These are phyloP conservation scores for Malurus leucopterus DNA, from an alignment of 2,797 vertebrate genomes.

Conservation along the genomic window DNA sequence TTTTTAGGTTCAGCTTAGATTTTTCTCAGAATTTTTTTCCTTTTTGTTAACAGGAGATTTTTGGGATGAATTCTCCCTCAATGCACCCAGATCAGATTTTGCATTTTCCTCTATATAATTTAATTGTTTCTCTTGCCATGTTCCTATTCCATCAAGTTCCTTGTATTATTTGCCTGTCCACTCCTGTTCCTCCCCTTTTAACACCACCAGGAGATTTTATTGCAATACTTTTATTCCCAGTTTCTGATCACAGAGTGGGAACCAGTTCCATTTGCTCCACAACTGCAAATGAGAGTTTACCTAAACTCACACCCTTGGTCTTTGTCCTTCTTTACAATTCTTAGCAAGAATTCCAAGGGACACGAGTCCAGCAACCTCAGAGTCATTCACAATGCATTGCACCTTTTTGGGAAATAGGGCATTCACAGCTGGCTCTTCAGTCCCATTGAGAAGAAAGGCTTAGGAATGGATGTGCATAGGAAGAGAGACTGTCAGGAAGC, in stretches of 20 bases:
- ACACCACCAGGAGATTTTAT: background rate
- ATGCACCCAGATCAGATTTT: background rate
- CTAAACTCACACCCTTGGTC: background rate
- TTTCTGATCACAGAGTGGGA: background rate
- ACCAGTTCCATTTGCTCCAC: background rate
- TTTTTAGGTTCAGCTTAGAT: background rate
- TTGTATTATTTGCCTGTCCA: background rate
- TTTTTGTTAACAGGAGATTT: background rate
- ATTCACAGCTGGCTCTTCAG: background rate
- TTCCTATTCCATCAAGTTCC: background rate
- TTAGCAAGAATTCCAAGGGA: background rate
- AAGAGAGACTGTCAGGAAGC: background rate
- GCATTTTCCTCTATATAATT: background rate
- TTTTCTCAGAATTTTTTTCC: background rate
- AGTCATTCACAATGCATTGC: background rate
- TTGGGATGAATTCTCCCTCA: background rate
- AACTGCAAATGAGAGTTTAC: background rate
- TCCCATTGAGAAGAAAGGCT: background rate
- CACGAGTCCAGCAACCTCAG: background rate
- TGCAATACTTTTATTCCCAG: background rate
- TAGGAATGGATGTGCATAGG: fast-evolving
- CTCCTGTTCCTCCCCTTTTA: background rate
- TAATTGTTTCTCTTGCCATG: background rate
- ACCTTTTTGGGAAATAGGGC: background rate
- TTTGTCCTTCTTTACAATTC: background rate